Percentiles rank a stretch among this genome's conserved stretches.
Conservation (phyloP, 2,888 invertebrate genomes). For the Caenorhabditis imperialis region DNA sequence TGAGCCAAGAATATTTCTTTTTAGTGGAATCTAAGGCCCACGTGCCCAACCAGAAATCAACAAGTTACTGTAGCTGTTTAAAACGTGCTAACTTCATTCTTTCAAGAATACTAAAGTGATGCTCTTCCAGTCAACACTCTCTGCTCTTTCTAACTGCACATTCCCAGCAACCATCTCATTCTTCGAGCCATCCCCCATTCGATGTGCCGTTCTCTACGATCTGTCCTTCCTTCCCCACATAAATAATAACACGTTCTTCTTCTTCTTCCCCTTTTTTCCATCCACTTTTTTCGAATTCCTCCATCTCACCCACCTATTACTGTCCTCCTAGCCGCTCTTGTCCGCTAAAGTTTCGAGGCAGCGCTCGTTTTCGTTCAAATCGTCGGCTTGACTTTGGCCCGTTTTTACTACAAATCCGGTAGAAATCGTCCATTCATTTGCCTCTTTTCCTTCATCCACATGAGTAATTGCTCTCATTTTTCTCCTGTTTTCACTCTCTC, state of each 20-base stretch:
- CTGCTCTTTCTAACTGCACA: background rate
- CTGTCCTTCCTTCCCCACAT: constrained; percentile 1
- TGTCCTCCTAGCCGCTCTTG: constrained; percentile 24
- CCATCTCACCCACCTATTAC: constrained; percentile 29
- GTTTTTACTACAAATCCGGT: constrained; percentile 31
- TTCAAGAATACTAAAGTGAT: too few species aligned
- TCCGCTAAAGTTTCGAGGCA: constrained; percentile 38
- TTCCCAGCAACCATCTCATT: too few species aligned
- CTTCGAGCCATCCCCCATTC: too few species aligned
- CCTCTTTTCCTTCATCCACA: constrained; percentile 4
- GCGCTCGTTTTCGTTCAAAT: constrained; percentile 37
- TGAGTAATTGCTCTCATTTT: too few species aligned
- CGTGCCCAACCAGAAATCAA: too few species aligned
- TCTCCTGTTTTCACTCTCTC: constrained; percentile 21
- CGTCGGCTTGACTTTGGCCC: constrained; percentile 21
- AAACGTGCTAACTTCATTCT: too few species aligned
- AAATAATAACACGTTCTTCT: constrained; percentile 43
- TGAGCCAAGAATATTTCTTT: too few species aligned
- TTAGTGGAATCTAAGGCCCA: too few species aligned
- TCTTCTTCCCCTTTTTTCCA: constrained; percentile 11
- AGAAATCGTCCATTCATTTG: constrained; percentile 5
- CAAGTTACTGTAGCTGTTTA: too few species aligned
- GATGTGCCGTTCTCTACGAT: background rate
- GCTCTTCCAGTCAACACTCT: too few species aligned
- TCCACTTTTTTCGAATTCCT: background rate